Percentiles rank a stretch among this genome's conserved stretches.
Conservation (phyloP, 2,888 invertebrate genomes). For the Lacanobia wlatinum region DNA sequence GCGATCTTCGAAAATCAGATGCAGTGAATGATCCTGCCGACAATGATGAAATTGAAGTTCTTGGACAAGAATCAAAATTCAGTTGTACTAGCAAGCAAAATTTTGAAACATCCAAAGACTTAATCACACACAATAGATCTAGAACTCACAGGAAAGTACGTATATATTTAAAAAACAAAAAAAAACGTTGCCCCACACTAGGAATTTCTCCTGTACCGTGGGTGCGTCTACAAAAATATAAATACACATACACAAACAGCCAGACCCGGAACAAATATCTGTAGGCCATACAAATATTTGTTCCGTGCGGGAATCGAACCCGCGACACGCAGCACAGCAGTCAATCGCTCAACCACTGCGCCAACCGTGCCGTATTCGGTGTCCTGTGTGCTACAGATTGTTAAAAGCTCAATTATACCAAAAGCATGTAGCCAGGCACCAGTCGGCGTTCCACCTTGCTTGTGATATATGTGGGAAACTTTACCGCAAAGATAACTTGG, state of each 20-base stretch:
- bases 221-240: too few relatives aligned
- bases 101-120: conserved; percentile 64
- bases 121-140: conserved; percentile 67
- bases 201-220: too few relatives aligned
- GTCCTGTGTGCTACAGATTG: conserved; percentile 64
- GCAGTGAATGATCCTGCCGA: background rate
- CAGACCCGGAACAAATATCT: too few relatives aligned
- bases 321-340: too few relatives aligned
- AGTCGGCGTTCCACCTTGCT: conserved; percentile 71
- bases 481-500: conserved; percentile 79
- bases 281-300: too few relatives aligned
- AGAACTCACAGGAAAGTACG: conserved; percentile 62
- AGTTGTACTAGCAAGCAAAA: conserved; percentile 54
- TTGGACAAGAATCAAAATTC: conserved; percentile 12
- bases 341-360: too few relatives aligned
- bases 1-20: conserved; percentile 15
- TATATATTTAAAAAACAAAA: too few relatives aligned
- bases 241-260: too few relatives aligned
- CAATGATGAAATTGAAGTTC: conserved; percentile 12
- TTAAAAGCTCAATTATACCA: conserved; percentile 68
- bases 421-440: conserved; percentile 68
- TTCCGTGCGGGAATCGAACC: too few relatives aligned
- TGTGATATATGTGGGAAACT: conserved; percentile 82
- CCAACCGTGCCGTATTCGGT: too few relatives aligned
- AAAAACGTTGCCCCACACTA: too few relatives aligned